Evolutionary conservation across 2,888 invertebrate species (phyloP), one percentile per base, ranked within the genome.

Genomic region (Standfussiana lucernea): DNA sequence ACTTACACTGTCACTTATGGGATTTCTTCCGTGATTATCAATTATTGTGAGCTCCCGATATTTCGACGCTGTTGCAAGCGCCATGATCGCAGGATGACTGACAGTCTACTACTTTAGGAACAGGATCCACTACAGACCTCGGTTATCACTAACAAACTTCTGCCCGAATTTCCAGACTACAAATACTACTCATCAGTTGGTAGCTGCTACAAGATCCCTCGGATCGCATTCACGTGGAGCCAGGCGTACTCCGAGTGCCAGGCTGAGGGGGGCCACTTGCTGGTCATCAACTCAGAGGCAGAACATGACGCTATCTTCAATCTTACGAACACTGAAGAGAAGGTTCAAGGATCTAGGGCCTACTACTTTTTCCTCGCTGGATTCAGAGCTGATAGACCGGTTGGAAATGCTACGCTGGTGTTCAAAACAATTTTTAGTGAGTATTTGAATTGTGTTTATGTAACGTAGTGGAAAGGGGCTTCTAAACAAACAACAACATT

Each of bases 391-490:
- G 76, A 87, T 1, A 84, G 80, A 28, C 89, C 89, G 0, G 82
- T 77, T 5, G 89, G 86, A 11, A 89, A 89, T 8, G 83, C 87
- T 7, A 88, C 92, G 0, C 82, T 87, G 21, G 90, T 92, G 18
- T 95, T 94, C 72, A 92, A 87, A 80, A 95, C 95, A n/a, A 89
- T 95, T 53, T 94, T 94, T 32, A 94, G 95, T 95, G 87, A 91
- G 95, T 92, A n/a, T 70, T 68, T 50, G 11, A 11, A 50, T 21
- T 21, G 21, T 47, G 47, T 47, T 47, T 21, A 47, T 21, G 21
- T 47, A 21, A 47, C 8, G 15, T 45, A 45, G 45, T 45, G 18
- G 45, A 45, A 45, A 45, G 45, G 45, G 45, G 45, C 45, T 18
- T 3, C 18, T 45, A 5, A 42, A 42, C 15, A 0, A 42, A 42